Evolutionary conservation across 2,113 vertebrate species (phyloP).

Genomic region (Notarius lentiginosus): DNA sequence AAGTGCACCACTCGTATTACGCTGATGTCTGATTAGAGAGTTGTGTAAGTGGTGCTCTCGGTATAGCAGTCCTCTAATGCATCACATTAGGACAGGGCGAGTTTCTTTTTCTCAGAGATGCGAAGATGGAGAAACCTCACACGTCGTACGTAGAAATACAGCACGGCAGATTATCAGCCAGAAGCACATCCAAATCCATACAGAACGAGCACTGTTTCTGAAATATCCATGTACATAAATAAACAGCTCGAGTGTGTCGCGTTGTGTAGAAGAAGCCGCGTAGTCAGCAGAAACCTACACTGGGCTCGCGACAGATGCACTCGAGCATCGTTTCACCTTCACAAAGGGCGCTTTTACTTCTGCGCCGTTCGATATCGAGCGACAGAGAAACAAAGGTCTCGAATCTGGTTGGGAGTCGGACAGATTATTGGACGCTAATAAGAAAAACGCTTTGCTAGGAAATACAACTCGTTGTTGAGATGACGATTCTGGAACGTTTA

Average conservation of each 20-base stretch:
- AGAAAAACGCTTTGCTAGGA: no score
- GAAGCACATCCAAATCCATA: background rate
- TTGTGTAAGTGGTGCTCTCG: background rate
- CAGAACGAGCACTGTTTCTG: background rate
- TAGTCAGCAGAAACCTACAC: background rate
- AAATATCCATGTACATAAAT: background rate
- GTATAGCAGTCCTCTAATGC: background rate
- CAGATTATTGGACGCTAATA: no score
- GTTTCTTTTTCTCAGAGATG: background rate
- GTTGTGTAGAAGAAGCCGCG: background rate
- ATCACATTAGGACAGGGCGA: background rate
- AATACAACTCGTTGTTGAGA: background rate
- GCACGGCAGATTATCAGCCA: background rate
- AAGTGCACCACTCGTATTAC: slow-evolving; percentile 18
- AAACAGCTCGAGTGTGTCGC: background rate
- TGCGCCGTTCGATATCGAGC: no score
- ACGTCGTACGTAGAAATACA: background rate
- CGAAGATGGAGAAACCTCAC: background rate
- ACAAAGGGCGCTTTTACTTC: background rate
- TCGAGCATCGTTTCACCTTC: background rate
- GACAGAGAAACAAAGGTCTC: background rate
- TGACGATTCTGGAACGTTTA: background rate
- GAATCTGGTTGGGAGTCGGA: background rate
- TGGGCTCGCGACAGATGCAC: background rate
- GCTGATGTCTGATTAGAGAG: slow-evolving; percentile 16